These are phyloP conservation scores for Chouioia cunea DNA, from an alignment of 2,888 invertebrate species.

Conservation along the genomic window DNA sequence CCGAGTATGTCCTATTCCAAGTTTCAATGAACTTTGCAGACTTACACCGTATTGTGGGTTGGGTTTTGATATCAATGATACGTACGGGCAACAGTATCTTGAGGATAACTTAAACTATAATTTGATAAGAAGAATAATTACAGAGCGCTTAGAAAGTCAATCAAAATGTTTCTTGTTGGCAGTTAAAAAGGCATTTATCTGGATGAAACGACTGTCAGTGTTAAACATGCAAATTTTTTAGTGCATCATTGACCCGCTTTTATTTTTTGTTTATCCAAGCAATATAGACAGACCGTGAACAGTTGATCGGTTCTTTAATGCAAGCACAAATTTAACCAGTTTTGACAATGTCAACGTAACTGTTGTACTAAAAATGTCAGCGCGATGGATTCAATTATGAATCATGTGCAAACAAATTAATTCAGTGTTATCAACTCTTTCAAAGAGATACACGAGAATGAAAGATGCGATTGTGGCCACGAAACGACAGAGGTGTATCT, in stretches of 20 bases:
- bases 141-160: no score
- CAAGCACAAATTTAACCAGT: no score
- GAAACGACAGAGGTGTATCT: background rate
- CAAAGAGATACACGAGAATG: background rate
- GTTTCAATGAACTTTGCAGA: no score
- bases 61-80: no score
- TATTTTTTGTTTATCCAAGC: conserved; percentile 1
- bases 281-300: background rate
- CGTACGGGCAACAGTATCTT: no score
- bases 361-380: no score
- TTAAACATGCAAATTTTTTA: conserved; percentile 4
- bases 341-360: no score
- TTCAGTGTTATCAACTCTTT: conserved; percentile 8
- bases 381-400: no score
- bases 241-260: background rate
- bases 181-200: background rate
- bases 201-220: background rate
- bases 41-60: no score
- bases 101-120: no score
- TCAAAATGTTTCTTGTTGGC: background rate
- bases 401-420: conserved; percentile 23
- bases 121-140: no score
- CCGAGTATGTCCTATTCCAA: no score
- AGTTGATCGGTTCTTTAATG: conserved; percentile 11
- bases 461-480: background rate